A percentile compares a stretch with the other conserved stretches of the same genome.
Conservation (phyloP, 1,140 invertebrate species). For the Lysiphlebus fabarum region DNA sequence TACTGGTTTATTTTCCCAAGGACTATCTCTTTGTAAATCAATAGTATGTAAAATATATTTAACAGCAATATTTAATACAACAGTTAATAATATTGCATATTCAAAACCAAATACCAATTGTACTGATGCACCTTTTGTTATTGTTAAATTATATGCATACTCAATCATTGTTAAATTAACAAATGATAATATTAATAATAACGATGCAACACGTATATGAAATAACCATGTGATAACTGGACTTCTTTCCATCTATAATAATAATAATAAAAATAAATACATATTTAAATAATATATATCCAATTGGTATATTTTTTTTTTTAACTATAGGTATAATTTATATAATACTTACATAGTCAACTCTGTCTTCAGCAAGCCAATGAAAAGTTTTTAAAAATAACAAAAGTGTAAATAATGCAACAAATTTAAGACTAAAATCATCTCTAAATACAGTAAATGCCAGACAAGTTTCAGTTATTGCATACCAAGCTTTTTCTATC, state of each 20-base stretch:
- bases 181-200: constrained; percentile 76
- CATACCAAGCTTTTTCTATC: constrained; percentile 98
- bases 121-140: constrained; percentile 92
- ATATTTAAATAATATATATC: neutral
- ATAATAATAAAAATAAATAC: constrained; percentile 16
- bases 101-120: constrained; percentile 99
- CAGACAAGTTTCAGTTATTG: constrained; percentile 96
- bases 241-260: constrained; percentile 91
- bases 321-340: neutral
- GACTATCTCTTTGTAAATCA: constrained; percentile 91
- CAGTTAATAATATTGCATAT: constrained; percentile 94
- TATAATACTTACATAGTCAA: constrained; percentile 87
- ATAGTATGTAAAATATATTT: constrained; percentile 95
- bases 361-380: constrained; percentile 97
- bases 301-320: no score
- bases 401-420: constrained; percentile 93
- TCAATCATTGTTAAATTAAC: constrained; percentile 88
- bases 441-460: constrained; percentile 99
- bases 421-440: constrained; percentile 98
- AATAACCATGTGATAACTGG: constrained; percentile 95
- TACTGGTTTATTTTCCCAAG: constrained; percentile 99
- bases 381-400: constrained; percentile 99
- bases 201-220: constrained; percentile 85
- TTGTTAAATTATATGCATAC: constrained; percentile 92
- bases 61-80: constrained; percentile 88